Evolutionary conservation across 1,140 invertebrate genomes (phyloP).

Genomic region (Bombus waltoni): DNA sequence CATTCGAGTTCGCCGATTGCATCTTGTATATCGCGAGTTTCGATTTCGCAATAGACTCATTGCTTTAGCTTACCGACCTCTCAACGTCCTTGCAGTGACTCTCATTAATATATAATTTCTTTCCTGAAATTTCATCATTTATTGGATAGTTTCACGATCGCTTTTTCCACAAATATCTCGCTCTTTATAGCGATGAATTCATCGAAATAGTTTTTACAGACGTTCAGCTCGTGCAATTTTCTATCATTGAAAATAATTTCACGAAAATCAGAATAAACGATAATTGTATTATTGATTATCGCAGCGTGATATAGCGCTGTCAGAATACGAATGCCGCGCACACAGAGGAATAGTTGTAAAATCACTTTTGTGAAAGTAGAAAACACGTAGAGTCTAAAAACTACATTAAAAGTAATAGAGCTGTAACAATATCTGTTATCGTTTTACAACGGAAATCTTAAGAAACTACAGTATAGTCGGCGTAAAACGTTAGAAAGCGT

Average conservation of each 20-base stretch:
- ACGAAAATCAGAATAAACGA: not conserved
- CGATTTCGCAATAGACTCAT: slow-evolving; percentile 50
- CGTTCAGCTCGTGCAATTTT: not conserved
- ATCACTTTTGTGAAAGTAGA: slow-evolving; percentile 23
- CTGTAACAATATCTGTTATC: not conserved
- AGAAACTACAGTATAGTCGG: not conserved
- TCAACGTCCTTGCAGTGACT: slow-evolving; percentile 48
- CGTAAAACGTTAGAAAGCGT: slow-evolving; percentile 1
- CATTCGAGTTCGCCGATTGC: slow-evolving; percentile 1
- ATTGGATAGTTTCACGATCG: not conserved
- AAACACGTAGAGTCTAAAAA: not conserved
- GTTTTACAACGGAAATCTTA: not conserved
- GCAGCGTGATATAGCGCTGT: not conserved
- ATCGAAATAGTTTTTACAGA: not conserved
- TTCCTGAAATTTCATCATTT: not conserved
- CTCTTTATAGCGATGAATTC: not conserved
- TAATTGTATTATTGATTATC: not conserved
- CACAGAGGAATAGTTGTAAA: not conserved
- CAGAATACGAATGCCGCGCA: not conserved
- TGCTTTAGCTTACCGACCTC: slow-evolving; percentile 45
- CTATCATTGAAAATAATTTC: not conserved
- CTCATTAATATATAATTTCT: slow-evolving; percentile 22
- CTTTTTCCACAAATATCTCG: not conserved
- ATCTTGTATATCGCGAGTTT: slow-evolving; percentile 25
- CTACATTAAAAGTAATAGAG: not conserved